phyloP scores from a whole-genome alignment of 2,113 vertebrate species.

The Toxotes chatareus region DNA sequence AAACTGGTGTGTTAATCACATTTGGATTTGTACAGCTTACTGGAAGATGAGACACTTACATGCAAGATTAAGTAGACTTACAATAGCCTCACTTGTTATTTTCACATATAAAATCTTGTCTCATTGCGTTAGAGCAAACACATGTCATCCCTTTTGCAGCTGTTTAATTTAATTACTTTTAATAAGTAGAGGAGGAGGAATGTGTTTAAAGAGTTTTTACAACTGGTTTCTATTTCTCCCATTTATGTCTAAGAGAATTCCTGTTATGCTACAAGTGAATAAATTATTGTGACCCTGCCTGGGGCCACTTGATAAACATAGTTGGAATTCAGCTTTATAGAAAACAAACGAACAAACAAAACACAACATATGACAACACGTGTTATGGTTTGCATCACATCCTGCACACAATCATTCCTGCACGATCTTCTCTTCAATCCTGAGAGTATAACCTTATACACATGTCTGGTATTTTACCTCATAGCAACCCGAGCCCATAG shows the following conservation, averaged over 20 bases:
- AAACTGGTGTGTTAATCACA: slow-evolving; percentile 3
- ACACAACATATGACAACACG: background rate
- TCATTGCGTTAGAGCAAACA: background rate
- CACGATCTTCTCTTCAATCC: background rate
- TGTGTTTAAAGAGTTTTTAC: background rate
- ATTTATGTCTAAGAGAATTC: background rate
- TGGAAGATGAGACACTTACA: background rate
- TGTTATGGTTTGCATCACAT: background rate
- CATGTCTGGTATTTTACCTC: background rate
- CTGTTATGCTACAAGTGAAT: background rate
- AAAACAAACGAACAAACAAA: background rate
- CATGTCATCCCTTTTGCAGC: background rate
- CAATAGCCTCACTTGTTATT: background rate
- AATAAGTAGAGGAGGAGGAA: background rate
- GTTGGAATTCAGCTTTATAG: background rate
- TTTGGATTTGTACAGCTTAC: slow-evolving; percentile 2
- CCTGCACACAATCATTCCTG: background rate
- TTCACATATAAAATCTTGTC: background rate
- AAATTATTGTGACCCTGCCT: background rate
- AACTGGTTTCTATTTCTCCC: background rate
- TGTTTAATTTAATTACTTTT: background rate
- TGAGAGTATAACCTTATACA: background rate
- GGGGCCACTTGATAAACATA: background rate
- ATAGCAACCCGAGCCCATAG: background rate
- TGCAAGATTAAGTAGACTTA: background rate